Conservation (phyloP, 2,113 vertebrate species). For the Dipodomys spectabilis region DNA sequence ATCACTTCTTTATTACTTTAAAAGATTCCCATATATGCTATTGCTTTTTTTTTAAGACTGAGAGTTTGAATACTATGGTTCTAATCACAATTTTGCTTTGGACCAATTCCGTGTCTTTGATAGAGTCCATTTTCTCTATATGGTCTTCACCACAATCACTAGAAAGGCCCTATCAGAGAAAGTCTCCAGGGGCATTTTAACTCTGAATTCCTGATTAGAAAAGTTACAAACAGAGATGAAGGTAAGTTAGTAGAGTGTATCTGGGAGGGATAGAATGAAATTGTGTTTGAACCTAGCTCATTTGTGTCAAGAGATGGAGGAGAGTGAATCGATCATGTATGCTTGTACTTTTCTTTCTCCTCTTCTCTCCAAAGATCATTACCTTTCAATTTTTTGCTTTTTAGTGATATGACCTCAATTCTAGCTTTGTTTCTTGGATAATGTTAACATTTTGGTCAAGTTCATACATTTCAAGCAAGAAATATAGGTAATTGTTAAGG, state of each 20-base stretch:
- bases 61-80: background rate
- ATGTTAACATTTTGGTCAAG: background rate
- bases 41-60: no score
- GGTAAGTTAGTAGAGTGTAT: background rate
- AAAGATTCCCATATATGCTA: background rate
- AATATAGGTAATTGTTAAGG: background rate
- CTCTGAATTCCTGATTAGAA: background rate
- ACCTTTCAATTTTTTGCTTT: background rate
- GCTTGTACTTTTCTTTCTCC: background rate
- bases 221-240: background rate
- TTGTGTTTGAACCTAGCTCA: background rate
- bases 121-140: background rate
- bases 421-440: background rate
- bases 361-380: background rate
- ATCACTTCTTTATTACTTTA: conserved; percentile 1
- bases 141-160: background rate
- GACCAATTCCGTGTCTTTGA: background rate
- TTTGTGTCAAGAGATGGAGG: background rate
- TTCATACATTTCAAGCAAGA: conserved; percentile 15
- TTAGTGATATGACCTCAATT: background rate
- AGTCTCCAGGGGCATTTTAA: background rate
- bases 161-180: background rate
- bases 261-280: background rate
- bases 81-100: background rate
- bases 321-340: background rate